Percentiles rank a stretch among this genome's conserved stretches.
These are phyloP conservation scores for Nipponacmea schrenckii DNA, from an alignment of 2,888 invertebrate genomes.

Conservation along the genomic window DNA sequence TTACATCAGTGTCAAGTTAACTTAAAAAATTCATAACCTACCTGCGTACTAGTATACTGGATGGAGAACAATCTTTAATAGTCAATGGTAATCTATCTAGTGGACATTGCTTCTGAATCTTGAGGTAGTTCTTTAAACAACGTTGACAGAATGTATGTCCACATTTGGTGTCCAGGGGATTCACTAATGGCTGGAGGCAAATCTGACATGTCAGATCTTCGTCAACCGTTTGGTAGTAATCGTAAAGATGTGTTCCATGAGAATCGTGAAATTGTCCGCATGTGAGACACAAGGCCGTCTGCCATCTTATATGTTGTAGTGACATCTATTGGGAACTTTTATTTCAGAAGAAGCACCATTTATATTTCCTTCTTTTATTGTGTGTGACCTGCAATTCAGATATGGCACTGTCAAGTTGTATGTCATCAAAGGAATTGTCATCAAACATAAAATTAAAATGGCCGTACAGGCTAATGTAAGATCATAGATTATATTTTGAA, in stretches of 20 bases:
- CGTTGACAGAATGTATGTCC: slow-evolving; percentile 66
- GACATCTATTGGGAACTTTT: slow-evolving; percentile 24
- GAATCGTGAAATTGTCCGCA: slow-evolving; percentile 64
- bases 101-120: slow-evolving; percentile 68
- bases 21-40: slow-evolving; percentile 37
- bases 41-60: slow-evolving; percentile 69
- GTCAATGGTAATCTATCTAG: slow-evolving; percentile 66
- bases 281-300: slow-evolving; percentile 53
- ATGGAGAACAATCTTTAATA: slow-evolving; percentile 64
- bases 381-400: no score
- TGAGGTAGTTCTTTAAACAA: slow-evolving; percentile 65
- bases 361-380: no score
- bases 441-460: no score
- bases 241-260: slow-evolving; percentile 67
- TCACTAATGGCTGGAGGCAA: slow-evolving; percentile 69
- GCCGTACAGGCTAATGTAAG: no score
- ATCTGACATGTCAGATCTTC: slow-evolving; percentile 69
- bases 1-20: no score
- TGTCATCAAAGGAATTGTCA: no score
- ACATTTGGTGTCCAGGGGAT: slow-evolving; percentile 68
- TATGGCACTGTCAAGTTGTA: no score
- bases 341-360: no score
- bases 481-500: no score
- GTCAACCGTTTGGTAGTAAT: slow-evolving; percentile 69
- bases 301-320: slow-evolving; percentile 41